Percentiles rank a stretch among this genome's conserved stretches.
Evolutionary conservation across 2,797 vertebrate species (phyloP).

Genomic region (Alexandromys oeconomus): DNA sequence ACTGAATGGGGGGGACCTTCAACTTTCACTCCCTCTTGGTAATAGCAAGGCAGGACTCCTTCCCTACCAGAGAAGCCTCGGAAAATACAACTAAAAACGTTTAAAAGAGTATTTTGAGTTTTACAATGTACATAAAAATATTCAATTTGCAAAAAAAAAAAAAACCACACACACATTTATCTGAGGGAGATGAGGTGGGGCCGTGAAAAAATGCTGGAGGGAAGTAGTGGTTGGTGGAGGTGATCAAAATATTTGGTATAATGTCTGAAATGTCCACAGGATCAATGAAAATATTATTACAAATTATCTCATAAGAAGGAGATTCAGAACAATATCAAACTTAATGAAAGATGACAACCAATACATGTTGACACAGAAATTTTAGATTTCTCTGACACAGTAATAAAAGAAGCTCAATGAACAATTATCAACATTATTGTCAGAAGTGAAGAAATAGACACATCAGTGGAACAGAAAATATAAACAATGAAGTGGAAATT

Average conservation of each 20-base stretch:
- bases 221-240: no score
- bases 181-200: neutral
- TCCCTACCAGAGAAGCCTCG: neutral
- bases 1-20: neutral
- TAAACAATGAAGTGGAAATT: neutral
- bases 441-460: neutral
- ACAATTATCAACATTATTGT: neutral
- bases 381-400: conserved; percentile 35
- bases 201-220: neutral
- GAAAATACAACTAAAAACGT: neutral
- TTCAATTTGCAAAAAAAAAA: neutral
- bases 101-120: neutral
- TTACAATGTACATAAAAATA: conserved; percentile 13
- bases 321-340: conserved; percentile 39
- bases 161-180: neutral
- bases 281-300: neutral
- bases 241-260: neutral
- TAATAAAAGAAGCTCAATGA: neutral
- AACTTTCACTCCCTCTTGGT: neutral
- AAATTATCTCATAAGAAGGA: neutral
- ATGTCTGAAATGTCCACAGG: no score
- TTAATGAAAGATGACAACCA: conserved; percentile 32
- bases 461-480: conserved; percentile 13
- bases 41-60: neutral
- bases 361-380: neutral